Evolutionary conservation across 2,888 invertebrate genomes (phyloP).

Genomic region (Helobdella robusta): DNA sequence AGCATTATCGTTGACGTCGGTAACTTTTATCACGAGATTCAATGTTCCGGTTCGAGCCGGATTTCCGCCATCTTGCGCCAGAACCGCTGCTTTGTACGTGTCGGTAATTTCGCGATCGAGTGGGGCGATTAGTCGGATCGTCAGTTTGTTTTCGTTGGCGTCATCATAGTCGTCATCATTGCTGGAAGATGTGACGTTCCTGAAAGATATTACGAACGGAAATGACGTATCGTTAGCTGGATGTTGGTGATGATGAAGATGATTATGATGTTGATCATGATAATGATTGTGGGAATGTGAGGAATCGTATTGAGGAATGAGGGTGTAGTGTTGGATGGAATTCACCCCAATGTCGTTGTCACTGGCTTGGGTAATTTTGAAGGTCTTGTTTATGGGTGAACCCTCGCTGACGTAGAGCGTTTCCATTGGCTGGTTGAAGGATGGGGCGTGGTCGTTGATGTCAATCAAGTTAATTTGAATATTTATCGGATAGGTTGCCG

Average conservation of each 20-base stretch:
- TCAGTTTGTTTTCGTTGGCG: neutral
- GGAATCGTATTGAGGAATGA: neutral
- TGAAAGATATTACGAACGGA: conserved; percentile 6
- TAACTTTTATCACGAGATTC: conserved; percentile 6
- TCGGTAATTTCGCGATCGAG: neutral
- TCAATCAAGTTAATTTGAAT: neutral
- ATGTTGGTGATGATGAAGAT: neutral
- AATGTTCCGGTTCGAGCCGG: neutral
- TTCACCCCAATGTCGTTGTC: neutral
- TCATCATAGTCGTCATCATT: neutral
- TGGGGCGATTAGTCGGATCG: neutral
- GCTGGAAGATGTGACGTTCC: too few species aligned
- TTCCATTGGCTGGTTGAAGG: neutral
- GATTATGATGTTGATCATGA: neutral
- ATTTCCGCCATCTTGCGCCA: conserved; percentile 11
- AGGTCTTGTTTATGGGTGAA: neutral
- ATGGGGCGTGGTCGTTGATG: conserved; percentile 20
- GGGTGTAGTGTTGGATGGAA: neutral
- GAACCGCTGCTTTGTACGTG: neutral
- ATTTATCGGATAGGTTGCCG: too few species aligned
- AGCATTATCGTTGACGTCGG: conserved; percentile 18
- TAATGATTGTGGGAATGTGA: neutral
- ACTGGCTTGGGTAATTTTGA: conserved; percentile 1
- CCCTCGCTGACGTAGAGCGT: conserved; percentile 1
- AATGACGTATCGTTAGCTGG: neutral